Base-by-base conservation (phyloP, 2,888 invertebrate species). In the Lathronympha strigana region DNA sequence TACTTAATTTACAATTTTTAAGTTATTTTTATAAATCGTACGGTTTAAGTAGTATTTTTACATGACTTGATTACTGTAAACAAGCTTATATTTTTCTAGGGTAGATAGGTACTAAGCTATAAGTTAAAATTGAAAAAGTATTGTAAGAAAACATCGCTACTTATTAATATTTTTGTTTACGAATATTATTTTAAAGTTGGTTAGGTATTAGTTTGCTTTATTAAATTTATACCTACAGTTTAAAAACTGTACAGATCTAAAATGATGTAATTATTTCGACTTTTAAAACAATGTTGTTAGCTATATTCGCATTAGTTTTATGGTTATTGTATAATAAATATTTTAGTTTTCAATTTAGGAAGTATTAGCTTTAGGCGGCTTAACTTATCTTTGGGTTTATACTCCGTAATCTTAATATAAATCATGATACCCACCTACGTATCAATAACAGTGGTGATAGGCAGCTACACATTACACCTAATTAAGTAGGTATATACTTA, bases 331-430 rank as follows among this genome's bases (percentile, higher is more conserved):
- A n/a, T 17, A 40, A 21, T 13, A 13, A 1, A 8, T 43, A 19
- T 19, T 40, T 5, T 57, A 6, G 28, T 31, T n/a, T 8, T 2
- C 23, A 3, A 21, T 21, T 57, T 9, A 19, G 38, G 47, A 63
- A 54, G 25, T 62, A 54, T 43, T 31, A 43, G 19, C 19, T 45
- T 28, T 31, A 31, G 31, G 13, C 36, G 47, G 47, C 49, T 63
- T 54, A 49, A 25, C 47, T 63, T 51, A 67, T 49, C 57, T 33
- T 53, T 13, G 53, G 57, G 45, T 49, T 58, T 53, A 43, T 28
- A 23, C 15, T 45, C 13, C 28, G 38, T 53, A 51, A 47, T 63
- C 53, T 43, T 63, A 67, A 67, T 63, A 45, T 45, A 1, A 45
- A 31, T 17, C 8, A n/a, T 31, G 28, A n/a, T 43, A 55, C 55